These are phyloP conservation scores for Andrena praecox DNA, from an alignment of 2,888 invertebrate species.

Conservation along the genomic window DNA sequence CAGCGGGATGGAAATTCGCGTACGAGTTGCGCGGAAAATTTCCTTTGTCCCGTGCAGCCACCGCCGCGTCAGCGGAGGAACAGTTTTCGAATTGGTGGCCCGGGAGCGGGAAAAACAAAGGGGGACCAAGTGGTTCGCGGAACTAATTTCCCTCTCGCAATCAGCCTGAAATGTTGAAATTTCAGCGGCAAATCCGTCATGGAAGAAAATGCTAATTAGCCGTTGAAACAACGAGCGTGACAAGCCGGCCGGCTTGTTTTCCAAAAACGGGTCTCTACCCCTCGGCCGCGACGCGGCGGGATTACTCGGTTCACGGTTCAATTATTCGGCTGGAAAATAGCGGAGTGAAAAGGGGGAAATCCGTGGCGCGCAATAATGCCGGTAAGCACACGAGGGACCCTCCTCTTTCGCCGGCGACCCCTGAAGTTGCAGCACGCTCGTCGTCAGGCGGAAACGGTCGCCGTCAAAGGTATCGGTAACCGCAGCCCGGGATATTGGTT, in stretches of 20 bases:
- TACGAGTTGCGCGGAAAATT: slow-evolving; percentile 3
- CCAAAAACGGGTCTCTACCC: slow-evolving; percentile 3
- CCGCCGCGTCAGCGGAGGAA: neutral
- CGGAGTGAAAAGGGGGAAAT: neutral
- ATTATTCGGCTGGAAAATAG: slow-evolving; percentile 9
- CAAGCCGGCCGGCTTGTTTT: neutral
- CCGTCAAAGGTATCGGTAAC: slow-evolving; percentile 17
- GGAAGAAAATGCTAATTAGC: slow-evolving; percentile 7
- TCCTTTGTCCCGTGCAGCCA: neutral
- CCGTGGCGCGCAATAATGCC: neutral
- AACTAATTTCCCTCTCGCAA: neutral
- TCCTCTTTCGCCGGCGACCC: neutral
- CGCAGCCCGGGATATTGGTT: slow-evolving; percentile 8
- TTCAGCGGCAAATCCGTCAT: neutral
- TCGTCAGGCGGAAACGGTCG: neutral
- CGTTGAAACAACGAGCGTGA: neutral
- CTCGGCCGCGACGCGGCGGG: neutral
- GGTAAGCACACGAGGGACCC: neutral
- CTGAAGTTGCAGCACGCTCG: neutral
- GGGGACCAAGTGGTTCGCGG: neutral
- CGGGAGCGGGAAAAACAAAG: slow-evolving; percentile 14
- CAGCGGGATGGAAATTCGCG: slow-evolving; percentile 22
- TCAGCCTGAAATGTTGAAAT: neutral
- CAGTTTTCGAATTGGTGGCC: neutral
- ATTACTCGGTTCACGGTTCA: slow-evolving; percentile 9